These are phyloP conservation scores for Dysmachus trigonus DNA, from an alignment of 2,888 invertebrate genomes.

Conservation along the genomic window DNA sequence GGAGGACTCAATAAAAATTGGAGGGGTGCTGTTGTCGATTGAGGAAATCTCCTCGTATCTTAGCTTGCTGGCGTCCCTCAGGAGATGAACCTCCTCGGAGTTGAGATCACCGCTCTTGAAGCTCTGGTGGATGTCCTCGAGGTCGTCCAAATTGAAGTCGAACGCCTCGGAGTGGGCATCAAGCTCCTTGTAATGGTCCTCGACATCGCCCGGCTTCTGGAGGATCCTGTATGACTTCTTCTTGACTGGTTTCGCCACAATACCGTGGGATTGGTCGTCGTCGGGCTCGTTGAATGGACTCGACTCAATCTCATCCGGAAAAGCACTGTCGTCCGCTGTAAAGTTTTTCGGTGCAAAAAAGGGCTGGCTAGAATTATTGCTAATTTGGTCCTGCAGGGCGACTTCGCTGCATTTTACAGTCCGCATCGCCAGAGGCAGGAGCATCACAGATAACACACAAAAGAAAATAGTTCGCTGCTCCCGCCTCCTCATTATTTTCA, in stretches of 20 bases:
- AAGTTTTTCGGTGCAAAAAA: not conserved
- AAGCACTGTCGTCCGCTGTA: not conserved
- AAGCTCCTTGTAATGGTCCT: conserved; percentile 57
- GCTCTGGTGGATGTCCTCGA: conserved; percentile 58
- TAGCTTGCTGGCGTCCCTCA: conserved; percentile 52
- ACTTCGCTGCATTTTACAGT: not conserved
- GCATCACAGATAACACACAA: not conserved
- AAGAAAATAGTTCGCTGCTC: not conserved
- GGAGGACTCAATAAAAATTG: not conserved
- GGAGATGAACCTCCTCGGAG: conserved; percentile 57
- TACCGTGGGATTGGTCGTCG: not conserved
- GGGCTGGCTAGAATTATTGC: not conserved
- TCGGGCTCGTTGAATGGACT: not conserved
- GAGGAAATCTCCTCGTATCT: not conserved
- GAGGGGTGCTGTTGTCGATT: not conserved
- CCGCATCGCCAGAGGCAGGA: not conserved
- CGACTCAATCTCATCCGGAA: conserved; percentile 15
- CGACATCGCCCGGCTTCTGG: conserved; percentile 57
- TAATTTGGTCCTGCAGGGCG: not conserved
- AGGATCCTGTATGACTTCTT: conserved; percentile 59
- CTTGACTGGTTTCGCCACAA: conserved; percentile 56
- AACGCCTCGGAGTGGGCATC: conserved; percentile 61
- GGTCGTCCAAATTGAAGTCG: conserved; percentile 62
- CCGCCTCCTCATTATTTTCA: not conserved
- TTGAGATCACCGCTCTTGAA: conserved; percentile 57